Evolutionary conservation across 2,888 invertebrate species (phyloP), one percentile per base, ranked within the genome.

Genomic region (Ariolimax columbianus): DNA sequence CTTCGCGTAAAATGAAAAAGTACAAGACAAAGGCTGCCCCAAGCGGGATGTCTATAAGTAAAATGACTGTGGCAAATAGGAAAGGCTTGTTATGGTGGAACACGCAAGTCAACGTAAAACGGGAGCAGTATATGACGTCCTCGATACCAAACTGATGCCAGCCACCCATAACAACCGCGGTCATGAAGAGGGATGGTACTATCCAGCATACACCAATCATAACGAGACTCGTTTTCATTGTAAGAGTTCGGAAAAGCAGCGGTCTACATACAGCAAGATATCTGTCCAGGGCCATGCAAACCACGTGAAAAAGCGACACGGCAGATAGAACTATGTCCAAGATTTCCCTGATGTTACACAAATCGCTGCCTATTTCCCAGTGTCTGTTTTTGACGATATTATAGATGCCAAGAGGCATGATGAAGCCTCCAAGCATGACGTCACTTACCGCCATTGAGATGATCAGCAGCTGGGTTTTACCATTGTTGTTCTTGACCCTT

Each of bases 231-330:
- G 68, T 23, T 68, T 47, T 68, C 3, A 19, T 9, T 4, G 80
- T 68, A 23, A 80, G 11, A 1, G 66, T 63, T 26, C 80, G 68
- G 30, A 43, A 68, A 17, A 43, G 23, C 9, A 80, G 47, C 14
- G 80, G 80, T 26, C 26, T 40, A 33, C 80, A 80, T n/a, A 80
- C 43, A 19, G 80, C 80, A 0, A 80, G 19, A 33, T 80, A 80
- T 17, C 80, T 40, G 70, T 80, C 80, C 17, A 80, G 30, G 47
- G 80, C 68, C 80, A 80, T 66, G 26, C 47, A 80, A 0, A 36
- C 19, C 19, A 80, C 68, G 47, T 80, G 80, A 47, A 47, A n/a
- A 47, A 66, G 30, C 6, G 80, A 80, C 47, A 68, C 80, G 0
- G 43, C 47, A 33, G 43, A 43, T 9, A 80, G 51, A 33, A 70